Evolutionary conservation across 1,140 invertebrate genomes (phyloP), one percentile per base, ranked within the genome.

Genomic region (Meloidogyne exigua): DNA sequence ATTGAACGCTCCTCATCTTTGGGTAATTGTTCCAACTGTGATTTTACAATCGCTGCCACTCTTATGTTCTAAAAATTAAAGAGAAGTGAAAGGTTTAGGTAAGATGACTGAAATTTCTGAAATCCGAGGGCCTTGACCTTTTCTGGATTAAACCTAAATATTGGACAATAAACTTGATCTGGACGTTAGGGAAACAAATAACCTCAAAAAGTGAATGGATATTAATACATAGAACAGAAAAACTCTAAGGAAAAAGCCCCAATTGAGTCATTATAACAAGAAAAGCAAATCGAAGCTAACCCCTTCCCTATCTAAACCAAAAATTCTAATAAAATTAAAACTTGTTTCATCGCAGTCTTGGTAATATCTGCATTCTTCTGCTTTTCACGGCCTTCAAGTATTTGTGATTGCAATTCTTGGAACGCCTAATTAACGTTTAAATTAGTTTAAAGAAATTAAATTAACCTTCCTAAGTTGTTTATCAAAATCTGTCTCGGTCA

Each of bases 301-400:
- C n/a, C n/a, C n/a, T n/a, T n/a, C n/a, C n/a, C n/a, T n/a, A n/a
- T n/a, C n/a, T n/a, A 12, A 13, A 39, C 18, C 75, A 26, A 18
- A 26, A 26, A 44, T n/a, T 49, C 5, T 26, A 9, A 13, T 76
- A 18, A 39, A 26, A 5, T 76, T 26, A 0, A 28, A 76, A 77
- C 77, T 18, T 79, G 76, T 62, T 79, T 79, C 77, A 79, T 79
- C 3, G 77, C 77, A 36, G 32, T 44, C 15, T 78, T 79, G 13
- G 77, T 79, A 42, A 72, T 36, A 25, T 79, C 77, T 12, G 76
- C 77, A 65, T 78, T 79, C 25, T 79, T 79, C 13, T 79, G 77
- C 39, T 79, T 79, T 13, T 79, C 77, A 44, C 78, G 28, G 13
- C 44, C 44, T 49, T 79, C 77, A 12, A 80, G 26, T 18, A 80